Evolutionary conservation across 2,888 invertebrate genomes (phyloP).

Genomic region (Chouioia cunea): DNA sequence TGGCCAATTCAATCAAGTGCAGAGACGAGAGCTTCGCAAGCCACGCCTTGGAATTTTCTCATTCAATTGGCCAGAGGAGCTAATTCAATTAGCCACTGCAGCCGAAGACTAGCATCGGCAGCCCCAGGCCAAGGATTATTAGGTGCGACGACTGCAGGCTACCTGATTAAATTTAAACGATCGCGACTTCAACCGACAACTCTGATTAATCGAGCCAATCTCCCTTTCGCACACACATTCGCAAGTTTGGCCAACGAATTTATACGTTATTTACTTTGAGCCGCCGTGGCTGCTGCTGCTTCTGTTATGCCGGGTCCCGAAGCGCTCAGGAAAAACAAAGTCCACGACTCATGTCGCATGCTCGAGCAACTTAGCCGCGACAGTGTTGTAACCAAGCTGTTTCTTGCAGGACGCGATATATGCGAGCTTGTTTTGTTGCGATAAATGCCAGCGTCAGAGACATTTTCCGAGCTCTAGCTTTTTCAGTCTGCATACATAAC

Average conservation of each 20-base stretch:
- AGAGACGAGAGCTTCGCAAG: not conserved
- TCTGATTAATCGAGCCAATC: constrained; percentile 33
- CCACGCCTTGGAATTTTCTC: constrained; percentile 46
- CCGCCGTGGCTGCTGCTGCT: not conserved
- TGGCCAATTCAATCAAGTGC: constrained; percentile 48
- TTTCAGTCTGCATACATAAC: not conserved
- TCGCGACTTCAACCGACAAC: constrained; percentile 4
- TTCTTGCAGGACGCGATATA: constrained; percentile 14
- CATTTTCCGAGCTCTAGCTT: not conserved
- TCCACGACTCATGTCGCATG: not conserved
- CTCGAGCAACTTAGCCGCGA: no score
- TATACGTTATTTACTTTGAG: constrained; percentile 18
- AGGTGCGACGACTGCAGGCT: constrained; percentile 42
- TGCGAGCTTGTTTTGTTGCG: constrained; percentile 16
- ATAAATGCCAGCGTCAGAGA: constrained; percentile 13
- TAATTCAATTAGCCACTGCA: constrained; percentile 45
- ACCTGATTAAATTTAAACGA: constrained; percentile 39
- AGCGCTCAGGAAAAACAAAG: constrained; percentile 6
- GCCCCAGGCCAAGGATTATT: constrained; percentile 34
- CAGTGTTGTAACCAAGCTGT: not conserved
- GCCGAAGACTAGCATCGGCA: not conserved
- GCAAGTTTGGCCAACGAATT: constrained; percentile 33
- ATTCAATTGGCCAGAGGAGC: constrained; percentile 47
- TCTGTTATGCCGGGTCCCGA: no score
- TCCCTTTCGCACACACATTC: constrained; percentile 22